A percentile compares a stretch with the other conserved stretches of the same genome.
Conservation (phyloP, 2,888 invertebrate species). For the Dryadula phaetusa region DNA sequence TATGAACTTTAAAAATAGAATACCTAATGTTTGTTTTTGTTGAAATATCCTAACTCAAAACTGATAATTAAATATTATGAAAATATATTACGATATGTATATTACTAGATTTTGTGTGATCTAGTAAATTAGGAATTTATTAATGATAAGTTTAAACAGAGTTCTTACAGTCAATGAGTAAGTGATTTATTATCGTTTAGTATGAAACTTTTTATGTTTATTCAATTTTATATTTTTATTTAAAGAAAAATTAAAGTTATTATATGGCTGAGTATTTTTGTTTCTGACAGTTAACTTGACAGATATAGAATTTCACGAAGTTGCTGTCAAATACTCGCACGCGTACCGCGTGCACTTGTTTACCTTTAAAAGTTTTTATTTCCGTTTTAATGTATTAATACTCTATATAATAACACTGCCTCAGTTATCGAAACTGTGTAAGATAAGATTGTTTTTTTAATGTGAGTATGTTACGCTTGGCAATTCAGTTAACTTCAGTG, state of each 20-base stretch:
- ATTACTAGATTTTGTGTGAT: no score
- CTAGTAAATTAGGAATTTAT: no score
- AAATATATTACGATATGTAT: no score
- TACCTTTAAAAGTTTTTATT: slow-evolving; percentile 6
- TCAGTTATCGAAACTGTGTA: slow-evolving; percentile 14
- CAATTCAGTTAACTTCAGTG: slow-evolving; percentile 31
- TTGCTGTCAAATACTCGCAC: slow-evolving; percentile 8
- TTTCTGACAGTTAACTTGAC: slow-evolving; percentile 21
- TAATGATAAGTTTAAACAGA: no score
- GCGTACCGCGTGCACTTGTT: slow-evolving; percentile 13
- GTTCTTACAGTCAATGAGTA: no score
- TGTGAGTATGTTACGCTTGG: slow-evolving; percentile 12
- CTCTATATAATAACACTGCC: not conserved
- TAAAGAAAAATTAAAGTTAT: not conserved
- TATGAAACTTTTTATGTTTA: not conserved
- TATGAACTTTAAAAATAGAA: no score
- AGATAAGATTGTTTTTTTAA: slow-evolving; percentile 17
- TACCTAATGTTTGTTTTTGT: no score
- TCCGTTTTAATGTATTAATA: not conserved
- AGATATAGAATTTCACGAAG: not conserved
- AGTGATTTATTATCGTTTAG: no score
- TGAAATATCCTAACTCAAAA: no score
- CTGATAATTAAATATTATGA: no score
- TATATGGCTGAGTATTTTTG: not conserved
- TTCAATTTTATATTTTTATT: not conserved